A percentile compares a stretch with the other conserved stretches of the same genome.
Conservation (phyloP, 2,797 vertebrate genomes). For the Pangasius mekongensis region DNA sequence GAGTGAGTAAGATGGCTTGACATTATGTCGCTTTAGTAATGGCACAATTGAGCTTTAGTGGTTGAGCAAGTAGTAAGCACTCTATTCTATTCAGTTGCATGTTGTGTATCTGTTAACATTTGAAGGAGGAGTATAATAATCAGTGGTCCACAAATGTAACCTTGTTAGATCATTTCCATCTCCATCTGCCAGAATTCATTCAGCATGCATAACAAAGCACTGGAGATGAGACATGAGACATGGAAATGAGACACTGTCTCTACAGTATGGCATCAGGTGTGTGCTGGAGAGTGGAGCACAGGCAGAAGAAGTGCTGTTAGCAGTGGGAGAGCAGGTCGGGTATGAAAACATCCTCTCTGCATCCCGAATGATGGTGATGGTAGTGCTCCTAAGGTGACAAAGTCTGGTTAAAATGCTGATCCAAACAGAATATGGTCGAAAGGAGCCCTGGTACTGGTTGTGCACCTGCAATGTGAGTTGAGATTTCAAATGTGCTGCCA, state of each 20-base stretch:
- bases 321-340: not conserved
- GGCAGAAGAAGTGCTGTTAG: not conserved
- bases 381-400: not conserved
- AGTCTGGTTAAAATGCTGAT: not conserved
- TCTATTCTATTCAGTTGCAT: not conserved
- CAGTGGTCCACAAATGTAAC: too few species aligned
- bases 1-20: conserved; percentile 54
- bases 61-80: conserved; percentile 14
- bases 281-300: not conserved
- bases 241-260: too few species aligned
- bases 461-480: not conserved
- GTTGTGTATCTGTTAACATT: not conserved
- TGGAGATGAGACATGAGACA: too few species aligned
- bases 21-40: conserved; percentile 4
- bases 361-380: too few species aligned
- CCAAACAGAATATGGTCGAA: not conserved
- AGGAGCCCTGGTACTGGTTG: not conserved
- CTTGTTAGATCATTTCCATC: too few species aligned
- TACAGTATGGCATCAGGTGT: not conserved
- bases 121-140: too few species aligned
- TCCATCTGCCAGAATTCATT: too few species aligned
- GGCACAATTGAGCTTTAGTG: not conserved
- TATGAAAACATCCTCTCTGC: not conserved
- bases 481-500: not conserved
- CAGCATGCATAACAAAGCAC: too few species aligned